Conservation (phyloP, 2,797 vertebrate genomes). For the Hemitrygon akajei region DNA sequence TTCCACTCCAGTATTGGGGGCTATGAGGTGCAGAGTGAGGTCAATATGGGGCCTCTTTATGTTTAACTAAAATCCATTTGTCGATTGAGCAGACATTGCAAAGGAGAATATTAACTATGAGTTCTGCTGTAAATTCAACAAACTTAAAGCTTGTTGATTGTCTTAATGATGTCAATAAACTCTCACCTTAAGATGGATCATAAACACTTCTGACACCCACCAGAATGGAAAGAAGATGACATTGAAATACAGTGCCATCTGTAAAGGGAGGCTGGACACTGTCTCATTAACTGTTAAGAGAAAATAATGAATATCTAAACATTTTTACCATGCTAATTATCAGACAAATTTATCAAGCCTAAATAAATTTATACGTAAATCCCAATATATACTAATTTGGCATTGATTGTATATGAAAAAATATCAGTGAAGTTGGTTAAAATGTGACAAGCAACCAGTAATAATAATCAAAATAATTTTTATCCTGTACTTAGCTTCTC, state of each 20-base stretch:
- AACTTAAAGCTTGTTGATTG: not conserved
- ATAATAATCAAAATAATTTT: not conserved
- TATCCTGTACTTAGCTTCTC: not conserved
- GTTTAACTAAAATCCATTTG: not conserved
- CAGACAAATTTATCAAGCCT: not conserved
- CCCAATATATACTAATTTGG: not conserved
- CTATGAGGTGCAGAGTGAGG: too few species aligned
- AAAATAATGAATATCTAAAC: not conserved
- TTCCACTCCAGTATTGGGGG: too few species aligned
- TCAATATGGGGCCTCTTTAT: not conserved
- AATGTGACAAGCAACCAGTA: not conserved
- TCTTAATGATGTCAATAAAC: not conserved
- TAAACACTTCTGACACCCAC: conserved; percentile 68
- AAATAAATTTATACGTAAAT: not conserved
- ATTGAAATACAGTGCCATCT: conserved; percentile 82
- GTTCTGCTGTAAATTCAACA: not conserved
- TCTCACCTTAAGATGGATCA: conserved; percentile 74
- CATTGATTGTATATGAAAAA: not conserved
- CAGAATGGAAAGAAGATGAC: conserved; percentile 70
- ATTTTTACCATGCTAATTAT: not conserved
- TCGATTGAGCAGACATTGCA: not conserved
- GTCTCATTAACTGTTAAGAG: conserved; percentile 53
- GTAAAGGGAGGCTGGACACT: conserved; percentile 70
- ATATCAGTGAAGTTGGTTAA: not conserved
- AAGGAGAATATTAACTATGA: not conserved